Percentiles rank a stretch among this genome's conserved stretches.
Conservation (phyloP, 2,888 invertebrate species). For the Rhynchonema sp. region DNA sequence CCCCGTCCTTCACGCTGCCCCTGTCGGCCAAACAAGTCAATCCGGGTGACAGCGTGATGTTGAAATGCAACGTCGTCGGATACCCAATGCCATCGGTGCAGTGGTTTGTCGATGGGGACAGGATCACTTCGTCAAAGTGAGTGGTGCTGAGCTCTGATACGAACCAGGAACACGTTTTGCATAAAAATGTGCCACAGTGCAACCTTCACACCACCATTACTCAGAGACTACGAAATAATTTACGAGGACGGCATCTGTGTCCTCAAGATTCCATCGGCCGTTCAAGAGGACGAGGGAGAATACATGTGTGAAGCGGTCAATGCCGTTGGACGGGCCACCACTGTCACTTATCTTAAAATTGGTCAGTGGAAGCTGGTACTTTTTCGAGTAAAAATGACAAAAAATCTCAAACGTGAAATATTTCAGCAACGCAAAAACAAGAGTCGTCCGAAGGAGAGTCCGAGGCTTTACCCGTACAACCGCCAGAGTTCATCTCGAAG, state of each 20-base stretch:
- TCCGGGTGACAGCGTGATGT: slow-evolving; percentile 13
- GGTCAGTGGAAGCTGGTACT: not conserved
- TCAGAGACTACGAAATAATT: slow-evolving; percentile 20
- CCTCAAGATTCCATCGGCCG: slow-evolving; percentile 15
- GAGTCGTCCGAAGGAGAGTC: too few species aligned
- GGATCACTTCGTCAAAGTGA: slow-evolving; percentile 16
- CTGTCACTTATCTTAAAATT: slow-evolving; percentile 26
- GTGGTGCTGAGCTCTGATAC: too few species aligned
- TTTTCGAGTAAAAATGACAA: not conserved
- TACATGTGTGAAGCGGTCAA: slow-evolving; percentile 65
- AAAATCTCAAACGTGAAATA: not conserved
- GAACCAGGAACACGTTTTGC: not conserved
- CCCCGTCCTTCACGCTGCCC: not conserved
- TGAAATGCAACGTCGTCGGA: slow-evolving; percentile 28
- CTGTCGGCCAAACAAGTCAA: slow-evolving; percentile 9
- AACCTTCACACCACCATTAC: not conserved
- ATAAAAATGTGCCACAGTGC: not conserved
- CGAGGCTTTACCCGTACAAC: not conserved
- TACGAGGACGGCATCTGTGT: slow-evolving; percentile 24
- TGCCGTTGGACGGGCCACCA: slow-evolving; percentile 57
- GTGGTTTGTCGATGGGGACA: slow-evolving; percentile 24
- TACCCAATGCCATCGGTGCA: slow-evolving; percentile 27
- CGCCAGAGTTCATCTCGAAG: not conserved
- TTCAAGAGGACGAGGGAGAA: slow-evolving; percentile 59
- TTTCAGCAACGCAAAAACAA: too few species aligned